Base-by-base conservation (phyloP, 1,140 invertebrate species). In the Heliconius congener region DNA sequence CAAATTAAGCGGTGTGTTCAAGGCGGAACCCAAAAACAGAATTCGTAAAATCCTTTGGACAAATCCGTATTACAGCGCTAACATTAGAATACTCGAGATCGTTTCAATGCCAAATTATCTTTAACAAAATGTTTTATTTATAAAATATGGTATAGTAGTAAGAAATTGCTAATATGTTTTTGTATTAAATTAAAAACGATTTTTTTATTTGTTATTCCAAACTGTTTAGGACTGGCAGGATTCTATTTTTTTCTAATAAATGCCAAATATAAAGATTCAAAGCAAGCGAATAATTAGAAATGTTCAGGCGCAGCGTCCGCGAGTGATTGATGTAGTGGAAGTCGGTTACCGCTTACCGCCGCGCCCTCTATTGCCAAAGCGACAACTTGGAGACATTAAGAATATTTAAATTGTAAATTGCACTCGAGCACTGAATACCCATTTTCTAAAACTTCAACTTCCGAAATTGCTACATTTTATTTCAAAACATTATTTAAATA, bases 351-450 rank as follows among this genome's bases (percentile, higher is more conserved):
- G 74, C 79, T 76, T 75, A 80, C 81, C 85, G 42, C 77, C 71
- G 82, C 81, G 73, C 76, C 77, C 77, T 76, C 82, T 81, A 78
- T 80, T 76, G 76, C 84, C 84, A 79, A 60, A 79, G 85, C 87
- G 91, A 91, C 89, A 90, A 91, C 92, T 92, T 91, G 90, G 91
- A 88, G 89, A 94, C 92, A 94, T 94, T 93, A 94, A 91, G 90
- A 93, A 93, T 93, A 94, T 94, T 94, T 93, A 92, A 93, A 94
- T 92, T 94, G 91, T 93, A 93, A 94, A 94, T 94, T 93, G 83
- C 90, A 91, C 84, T 84, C 90, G 88, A 91, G 92, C 88, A 93
- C 91, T 92, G 93, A 94, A 94, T 91, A 93, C 89, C 89, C 92
- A 94, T 91, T 93, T 93, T 86, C 80, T 81, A 70, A 91, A 91